These are phyloP conservation scores for Xiphophorus birchmanni DNA, from an alignment of 2,797 vertebrate genomes.

Conservation along the genomic window DNA sequence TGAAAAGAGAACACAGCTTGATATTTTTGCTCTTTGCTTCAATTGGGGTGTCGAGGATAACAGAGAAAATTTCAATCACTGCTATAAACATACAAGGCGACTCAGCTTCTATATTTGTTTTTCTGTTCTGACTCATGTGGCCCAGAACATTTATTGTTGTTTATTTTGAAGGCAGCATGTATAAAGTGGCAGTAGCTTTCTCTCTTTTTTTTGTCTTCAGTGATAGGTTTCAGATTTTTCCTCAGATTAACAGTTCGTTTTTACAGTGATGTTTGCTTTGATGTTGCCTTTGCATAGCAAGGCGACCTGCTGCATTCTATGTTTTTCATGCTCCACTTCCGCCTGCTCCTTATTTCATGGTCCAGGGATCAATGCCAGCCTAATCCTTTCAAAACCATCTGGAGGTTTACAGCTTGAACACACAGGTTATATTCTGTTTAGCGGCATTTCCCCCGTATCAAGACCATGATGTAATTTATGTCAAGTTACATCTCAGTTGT, in stretches of 20 bases:
- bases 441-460: neutral
- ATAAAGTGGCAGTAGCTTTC: conserved; percentile 4
- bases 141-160: conserved; percentile 9
- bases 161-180: neutral
- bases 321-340: conserved; percentile 19
- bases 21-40: neutral
- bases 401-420: conserved; percentile 6
- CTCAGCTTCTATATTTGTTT: neutral
- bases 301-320: conserved; percentile 42
- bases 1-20: neutral
- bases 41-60: neutral
- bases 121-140: conserved; percentile 6
- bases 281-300: conserved; percentile 32
- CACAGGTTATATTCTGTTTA: conserved; percentile 15
- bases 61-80: neutral
- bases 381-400: conserved; percentile 39
- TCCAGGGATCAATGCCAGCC: conserved; percentile 29
- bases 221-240: conserved; percentile 14
- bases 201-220: neutral
- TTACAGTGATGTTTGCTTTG: conserved; percentile 35
- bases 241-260: conserved; percentile 23
- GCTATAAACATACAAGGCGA: too few species aligned
- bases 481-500: conserved; percentile 8
- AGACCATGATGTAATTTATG: neutral
- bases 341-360: conserved; percentile 39